Evolutionary conservation across 2,888 invertebrate genomes (phyloP).

Genomic region (Mactromeris polynyma): DNA sequence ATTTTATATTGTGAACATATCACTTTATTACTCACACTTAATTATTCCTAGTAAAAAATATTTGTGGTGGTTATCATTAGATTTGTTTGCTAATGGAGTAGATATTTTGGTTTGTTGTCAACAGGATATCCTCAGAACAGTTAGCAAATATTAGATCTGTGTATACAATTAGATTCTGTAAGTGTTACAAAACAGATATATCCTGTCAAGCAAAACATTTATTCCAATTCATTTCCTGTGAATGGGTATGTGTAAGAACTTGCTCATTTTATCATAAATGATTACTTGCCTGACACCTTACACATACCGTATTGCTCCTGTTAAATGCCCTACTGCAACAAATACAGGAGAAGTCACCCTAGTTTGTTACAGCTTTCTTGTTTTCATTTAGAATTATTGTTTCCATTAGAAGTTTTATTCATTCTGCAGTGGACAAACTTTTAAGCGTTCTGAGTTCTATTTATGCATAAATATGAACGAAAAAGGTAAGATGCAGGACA

Average conservation of each 20-base stretch:
- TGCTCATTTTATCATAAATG: not conserved
- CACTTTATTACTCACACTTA: too few relatives aligned
- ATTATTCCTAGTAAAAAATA: too few relatives aligned
- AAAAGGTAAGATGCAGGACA: not conserved
- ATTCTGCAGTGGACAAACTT: too few relatives aligned
- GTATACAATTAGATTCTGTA: not conserved
- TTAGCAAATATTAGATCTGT: not conserved
- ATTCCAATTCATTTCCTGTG: not conserved
- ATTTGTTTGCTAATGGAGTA: not conserved
- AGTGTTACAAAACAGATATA: constrained; percentile 2
- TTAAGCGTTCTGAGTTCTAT: too few relatives aligned
- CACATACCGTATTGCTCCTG: not conserved
- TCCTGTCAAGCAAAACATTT: constrained; percentile 9
- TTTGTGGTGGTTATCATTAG: not conserved
- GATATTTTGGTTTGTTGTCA: not conserved
- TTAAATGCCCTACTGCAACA: not conserved
- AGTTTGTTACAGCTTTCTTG: too few relatives aligned
- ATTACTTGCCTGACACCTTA: too few relatives aligned
- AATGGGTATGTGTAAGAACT: not conserved
- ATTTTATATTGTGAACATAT: too few relatives aligned
- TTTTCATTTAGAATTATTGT: too few relatives aligned
- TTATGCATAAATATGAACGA: too few relatives aligned
- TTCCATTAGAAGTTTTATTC: too few relatives aligned
- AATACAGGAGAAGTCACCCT: not conserved
- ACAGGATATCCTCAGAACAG: constrained; percentile 1